Conservation (phyloP, 2,113 vertebrate genomes). For the Anolis sagrei region DNA sequence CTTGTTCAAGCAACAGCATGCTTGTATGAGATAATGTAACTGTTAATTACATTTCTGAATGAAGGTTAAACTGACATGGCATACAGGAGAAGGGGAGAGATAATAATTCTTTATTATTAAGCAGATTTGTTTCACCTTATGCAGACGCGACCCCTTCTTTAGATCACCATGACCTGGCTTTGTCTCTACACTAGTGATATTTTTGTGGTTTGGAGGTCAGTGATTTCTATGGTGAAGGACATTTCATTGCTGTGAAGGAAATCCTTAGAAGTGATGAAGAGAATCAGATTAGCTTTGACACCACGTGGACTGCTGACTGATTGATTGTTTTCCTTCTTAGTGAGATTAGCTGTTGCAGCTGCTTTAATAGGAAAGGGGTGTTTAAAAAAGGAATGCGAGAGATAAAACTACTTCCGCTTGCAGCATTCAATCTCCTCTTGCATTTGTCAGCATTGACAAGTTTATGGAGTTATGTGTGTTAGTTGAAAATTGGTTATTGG, state of each 20-base stretch:
- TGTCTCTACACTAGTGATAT: not conserved
- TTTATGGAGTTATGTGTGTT: constrained; percentile 25
- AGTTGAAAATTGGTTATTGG: not conserved
- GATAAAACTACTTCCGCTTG: not conserved
- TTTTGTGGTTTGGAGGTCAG: constrained; percentile 14
- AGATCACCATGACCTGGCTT: not conserved
- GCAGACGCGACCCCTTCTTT: not conserved
- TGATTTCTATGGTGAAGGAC: not conserved
- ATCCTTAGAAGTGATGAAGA: constrained; percentile 14
- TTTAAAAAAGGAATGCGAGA: not conserved
- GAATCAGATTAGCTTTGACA: constrained; percentile 3
- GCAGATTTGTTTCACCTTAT: not conserved
- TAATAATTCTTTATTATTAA: not conserved
- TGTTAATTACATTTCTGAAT: not conserved
- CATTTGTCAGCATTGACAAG: constrained; percentile 8
- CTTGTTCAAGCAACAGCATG: not conserved
- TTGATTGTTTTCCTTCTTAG: constrained; percentile 14
- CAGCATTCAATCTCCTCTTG: not conserved
- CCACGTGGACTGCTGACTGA: not conserved
- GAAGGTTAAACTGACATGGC: not conserved
- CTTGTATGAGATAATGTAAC: not conserved
- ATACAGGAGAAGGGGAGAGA: too few species aligned
- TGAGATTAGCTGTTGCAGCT: constrained; percentile 8
- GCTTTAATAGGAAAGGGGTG: not conserved
- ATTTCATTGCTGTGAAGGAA: not conserved